A percentile compares a stretch with the other conserved stretches of the same genome.
Evolutionary conservation across 2,888 invertebrate genomes (phyloP).

Genomic region (Epinotia demarniana): DNA sequence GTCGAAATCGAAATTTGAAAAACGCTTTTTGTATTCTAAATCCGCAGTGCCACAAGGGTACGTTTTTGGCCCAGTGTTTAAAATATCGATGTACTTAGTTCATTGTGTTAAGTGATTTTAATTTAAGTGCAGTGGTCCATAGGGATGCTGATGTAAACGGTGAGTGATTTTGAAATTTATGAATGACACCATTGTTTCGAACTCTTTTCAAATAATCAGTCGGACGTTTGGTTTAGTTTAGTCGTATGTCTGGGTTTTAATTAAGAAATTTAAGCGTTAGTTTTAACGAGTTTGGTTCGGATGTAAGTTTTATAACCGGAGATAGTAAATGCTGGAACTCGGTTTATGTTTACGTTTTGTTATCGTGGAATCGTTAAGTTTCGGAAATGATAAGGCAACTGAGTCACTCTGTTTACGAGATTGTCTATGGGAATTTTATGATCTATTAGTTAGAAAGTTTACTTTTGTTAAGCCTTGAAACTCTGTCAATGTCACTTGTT

Average conservation of each 20-base stretch:
- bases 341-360: slow-evolving; percentile 40
- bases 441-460: slow-evolving; percentile 36
- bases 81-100: slow-evolving; percentile 52
- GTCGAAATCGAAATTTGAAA: slow-evolving; percentile 54
- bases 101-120: slow-evolving; percentile 55
- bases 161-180: slow-evolving; percentile 76
- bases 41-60: slow-evolving; percentile 70
- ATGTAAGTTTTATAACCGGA: slow-evolving; percentile 73
- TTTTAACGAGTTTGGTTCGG: slow-evolving; percentile 71
- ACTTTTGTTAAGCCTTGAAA: slow-evolving; percentile 14
- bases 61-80: slow-evolving; percentile 66
- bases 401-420: slow-evolving; percentile 31
- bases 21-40: slow-evolving; percentile 61
- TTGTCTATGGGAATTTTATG: slow-evolving; percentile 29
- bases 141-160: slow-evolving; percentile 76
- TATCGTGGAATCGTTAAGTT: slow-evolving; percentile 37
- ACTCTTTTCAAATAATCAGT: slow-evolving; percentile 53
- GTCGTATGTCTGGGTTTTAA: slow-evolving; percentile 62
- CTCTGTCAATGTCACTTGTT: slow-evolving; percentile 21
- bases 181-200: slow-evolving; percentile 77
- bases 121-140: slow-evolving; percentile 66
- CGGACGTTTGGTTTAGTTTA: slow-evolving; percentile 10
- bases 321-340: slow-evolving; percentile 41
- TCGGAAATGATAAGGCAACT: slow-evolving; percentile 21
- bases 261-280: slow-evolving; percentile 72